phyloP scores from a whole-genome alignment of 2,113 vertebrate genomes.

The Periophthalmodon schlosseri region DNA sequence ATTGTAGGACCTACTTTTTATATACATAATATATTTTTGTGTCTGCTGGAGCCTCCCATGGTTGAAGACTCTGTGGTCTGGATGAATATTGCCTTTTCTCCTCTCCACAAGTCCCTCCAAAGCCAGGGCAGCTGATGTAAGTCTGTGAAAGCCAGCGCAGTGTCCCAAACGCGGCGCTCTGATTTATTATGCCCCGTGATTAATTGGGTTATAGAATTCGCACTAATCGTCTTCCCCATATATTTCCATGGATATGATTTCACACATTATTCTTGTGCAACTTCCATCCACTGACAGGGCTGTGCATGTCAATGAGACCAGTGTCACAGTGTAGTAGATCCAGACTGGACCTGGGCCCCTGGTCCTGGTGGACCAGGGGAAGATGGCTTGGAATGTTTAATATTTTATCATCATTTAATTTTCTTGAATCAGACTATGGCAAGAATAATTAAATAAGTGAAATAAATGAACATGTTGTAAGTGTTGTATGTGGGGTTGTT shows the following conservation, averaged over 20 bases:
- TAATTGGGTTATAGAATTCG: slow-evolving; percentile 20
- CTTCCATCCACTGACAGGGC: not conserved
- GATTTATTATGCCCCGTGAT: slow-evolving; percentile 27
- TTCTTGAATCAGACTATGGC: no score
- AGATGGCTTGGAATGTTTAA: not conserved
- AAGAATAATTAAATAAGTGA: no score
- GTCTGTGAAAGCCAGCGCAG: slow-evolving; percentile 29
- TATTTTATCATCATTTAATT: not conserved
- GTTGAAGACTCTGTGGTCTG: no score
- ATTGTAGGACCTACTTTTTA: no score
- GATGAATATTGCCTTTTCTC: not conserved
- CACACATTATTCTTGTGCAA: slow-evolving; percentile 26
- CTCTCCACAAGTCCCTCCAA: not conserved
- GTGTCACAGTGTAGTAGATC: not conserved
- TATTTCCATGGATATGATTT: slow-evolving; percentile 26
- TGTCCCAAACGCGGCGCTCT: not conserved
- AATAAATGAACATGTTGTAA: no score
- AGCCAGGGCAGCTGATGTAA: slow-evolving; percentile 43
- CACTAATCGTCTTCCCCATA: slow-evolving; percentile 3
- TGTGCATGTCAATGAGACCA: slow-evolving; percentile 25
- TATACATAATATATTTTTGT: no score
- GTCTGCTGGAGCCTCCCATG: no score
- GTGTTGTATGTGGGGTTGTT: no score
- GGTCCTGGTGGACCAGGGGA: no score
- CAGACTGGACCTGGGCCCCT: not conserved